Evolutionary conservation across 2,797 vertebrate species (phyloP), one percentile per base, ranked within the genome.

Genomic region (Oreochromis mossambicus): DNA sequence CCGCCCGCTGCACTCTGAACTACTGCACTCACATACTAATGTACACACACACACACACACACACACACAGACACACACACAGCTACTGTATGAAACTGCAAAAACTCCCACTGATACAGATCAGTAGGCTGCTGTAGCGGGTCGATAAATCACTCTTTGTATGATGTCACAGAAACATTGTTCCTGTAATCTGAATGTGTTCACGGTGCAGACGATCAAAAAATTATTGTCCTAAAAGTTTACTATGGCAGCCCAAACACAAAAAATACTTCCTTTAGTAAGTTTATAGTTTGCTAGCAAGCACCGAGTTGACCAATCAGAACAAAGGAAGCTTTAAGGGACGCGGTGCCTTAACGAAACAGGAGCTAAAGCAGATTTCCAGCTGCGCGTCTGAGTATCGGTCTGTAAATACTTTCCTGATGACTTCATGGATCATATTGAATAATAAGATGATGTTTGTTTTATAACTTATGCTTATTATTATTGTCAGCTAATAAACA

Each of bases 1-100:
- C 86, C 88, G 86, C 81, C 17, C 24, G 9, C 48, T 2, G n/a
- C 50, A 68, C 56, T 76, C 77, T 56, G 50, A 85, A 56, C 79
- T 78, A 92, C 92, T 79, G 77, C 90, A 80, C 56, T 41, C 91
- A 94, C 95, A 95, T 94, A 95, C 94, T 95, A 94, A 95, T 94
- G 78, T 70, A 70, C 54, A 48, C 83, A 66, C 36, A 61, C 88
- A 90, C 92, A 93, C 36, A 26, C 36, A 75, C 66, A 80, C 76
- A 76, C 63, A 26, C 34, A 5, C 75, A 68, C 50, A 26, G n/a
- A 79, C 68, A 78, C 76, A 77, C 70, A 26, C 34, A 12, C 7
- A 77, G 73, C 63, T 55, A 78, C 50, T 68, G 63, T 68, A 83
- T 38, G 19, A 81, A 83, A 41, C 26, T 76, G 51, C 77, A 81